Evolutionary conservation across 2,797 vertebrate genomes (phyloP).

Genomic region (Sparus aurata): DNA sequence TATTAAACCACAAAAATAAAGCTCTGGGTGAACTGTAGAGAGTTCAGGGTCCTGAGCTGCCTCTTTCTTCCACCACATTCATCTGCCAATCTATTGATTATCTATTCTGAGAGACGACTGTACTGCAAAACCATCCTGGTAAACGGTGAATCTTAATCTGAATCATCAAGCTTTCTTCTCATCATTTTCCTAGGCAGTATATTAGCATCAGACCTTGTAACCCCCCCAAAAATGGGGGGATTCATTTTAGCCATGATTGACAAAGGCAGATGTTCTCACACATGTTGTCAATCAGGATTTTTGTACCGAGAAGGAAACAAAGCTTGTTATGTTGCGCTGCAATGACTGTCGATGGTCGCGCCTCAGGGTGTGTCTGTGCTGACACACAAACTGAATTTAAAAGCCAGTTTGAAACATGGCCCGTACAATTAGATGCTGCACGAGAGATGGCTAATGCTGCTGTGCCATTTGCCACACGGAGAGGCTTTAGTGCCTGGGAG

Average conservation of each 20-base stretch:
- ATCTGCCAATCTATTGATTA: slow-evolving; percentile 34
- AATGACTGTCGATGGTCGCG: slow-evolving; percentile 11
- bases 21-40: not conserved
- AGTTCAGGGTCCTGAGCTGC: slow-evolving; percentile 25
- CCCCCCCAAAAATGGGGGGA: not conserved
- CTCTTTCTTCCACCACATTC: slow-evolving; percentile 8
- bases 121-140: not conserved
- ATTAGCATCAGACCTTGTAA: not conserved
- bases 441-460: slow-evolving; percentile 16
- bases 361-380: slow-evolving; percentile 1
- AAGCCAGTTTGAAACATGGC: slow-evolving; percentile 24
- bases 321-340: not conserved
- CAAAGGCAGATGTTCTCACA: slow-evolving; percentile 1
- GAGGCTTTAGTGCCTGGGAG: not conserved
- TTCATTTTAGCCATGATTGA: not conserved
- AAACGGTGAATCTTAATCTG: not conserved
- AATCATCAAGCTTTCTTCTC: not conserved
- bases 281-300: slow-evolving; percentile 11
- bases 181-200: not conserved
- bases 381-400: slow-evolving; percentile 38
- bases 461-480: slow-evolving; percentile 25
- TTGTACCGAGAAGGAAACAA: not conserved
- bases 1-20: slow-evolving; percentile 36
- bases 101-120: not conserved
- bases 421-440: slow-evolving; percentile 19